Conservation (phyloP, 2,113 vertebrate genomes). For the Gavialis gangeticus region DNA sequence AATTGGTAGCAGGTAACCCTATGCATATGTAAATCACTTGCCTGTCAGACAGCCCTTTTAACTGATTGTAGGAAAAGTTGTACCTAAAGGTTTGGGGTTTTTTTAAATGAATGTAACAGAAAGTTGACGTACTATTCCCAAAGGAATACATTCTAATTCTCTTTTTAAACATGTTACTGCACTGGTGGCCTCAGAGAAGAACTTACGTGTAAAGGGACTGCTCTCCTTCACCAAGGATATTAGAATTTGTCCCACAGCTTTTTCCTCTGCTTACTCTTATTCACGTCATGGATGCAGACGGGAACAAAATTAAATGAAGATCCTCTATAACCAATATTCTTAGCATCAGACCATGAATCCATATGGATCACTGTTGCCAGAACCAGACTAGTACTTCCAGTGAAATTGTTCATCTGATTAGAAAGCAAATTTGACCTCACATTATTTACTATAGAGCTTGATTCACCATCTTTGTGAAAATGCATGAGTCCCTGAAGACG, state of each 20-base stretch:
- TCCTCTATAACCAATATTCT: background rate
- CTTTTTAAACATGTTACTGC: background rate
- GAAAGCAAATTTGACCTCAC: background rate
- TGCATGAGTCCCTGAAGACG: background rate
- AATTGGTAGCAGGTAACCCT: slow-evolving; percentile 46
- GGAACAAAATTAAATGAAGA: background rate
- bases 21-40: slow-evolving; percentile 36
- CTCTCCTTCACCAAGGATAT: background rate
- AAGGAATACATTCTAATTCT: background rate
- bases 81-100: background rate
- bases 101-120: background rate
- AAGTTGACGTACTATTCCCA: slow-evolving; percentile 41
- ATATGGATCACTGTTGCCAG: too few relatives aligned
- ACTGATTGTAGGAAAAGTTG: slow-evolving; percentile 39
- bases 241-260: background rate
- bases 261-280: background rate
- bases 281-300: background rate
- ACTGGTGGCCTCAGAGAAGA: accelerated
- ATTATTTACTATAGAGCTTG: background rate
- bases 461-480: background rate
- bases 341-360: background rate
- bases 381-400: background rate
- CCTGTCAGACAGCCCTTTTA: slow-evolving; percentile 57
- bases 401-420: background rate
- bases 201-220: background rate